Evolutionary conservation across 2,113 vertebrate species (phyloP).

Genomic region (Brienomyrus longianalis): DNA sequence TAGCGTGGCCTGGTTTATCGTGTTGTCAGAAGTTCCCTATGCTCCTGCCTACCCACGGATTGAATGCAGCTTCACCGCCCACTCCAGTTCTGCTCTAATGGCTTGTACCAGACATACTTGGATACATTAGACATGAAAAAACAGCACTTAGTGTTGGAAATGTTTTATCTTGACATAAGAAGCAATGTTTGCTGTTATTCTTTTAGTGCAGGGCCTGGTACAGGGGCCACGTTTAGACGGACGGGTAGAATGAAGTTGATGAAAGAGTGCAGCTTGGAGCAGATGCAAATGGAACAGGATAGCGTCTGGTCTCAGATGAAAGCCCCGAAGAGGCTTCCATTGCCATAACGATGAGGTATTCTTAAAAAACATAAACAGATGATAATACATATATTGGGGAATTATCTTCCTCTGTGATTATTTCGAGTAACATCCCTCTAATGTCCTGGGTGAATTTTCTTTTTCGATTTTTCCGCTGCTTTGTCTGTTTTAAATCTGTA

Average conservation of each 20-base stretch:
- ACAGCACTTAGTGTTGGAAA: slow-evolving; percentile 15
- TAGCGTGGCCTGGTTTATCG: neutral
- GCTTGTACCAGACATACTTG: slow-evolving; percentile 12
- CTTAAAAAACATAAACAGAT: slow-evolving; percentile 38
- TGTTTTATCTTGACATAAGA: slow-evolving; percentile 24
- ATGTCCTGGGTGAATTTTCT: neutral
- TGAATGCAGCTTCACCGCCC: slow-evolving; percentile 4
- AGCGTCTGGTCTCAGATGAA: slow-evolving; percentile 37
- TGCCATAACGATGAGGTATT: slow-evolving; percentile 39
- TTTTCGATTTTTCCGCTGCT: neutral
- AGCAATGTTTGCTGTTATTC: slow-evolving; percentile 25
- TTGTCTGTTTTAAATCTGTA: slow-evolving; percentile 10
- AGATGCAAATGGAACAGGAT: slow-evolving; percentile 33
- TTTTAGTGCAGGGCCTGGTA: neutral
- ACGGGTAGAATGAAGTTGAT: slow-evolving; percentile 41
- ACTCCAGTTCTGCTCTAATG: slow-evolving; percentile 8
- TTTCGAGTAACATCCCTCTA: slow-evolving; percentile 22
- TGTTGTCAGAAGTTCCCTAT: slow-evolving; percentile 5
- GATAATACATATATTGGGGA: slow-evolving; percentile 36
- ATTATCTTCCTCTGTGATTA: slow-evolving; percentile 27
- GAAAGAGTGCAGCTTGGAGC: slow-evolving; percentile 32
- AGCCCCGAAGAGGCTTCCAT: slow-evolving; percentile 19
- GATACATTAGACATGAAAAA: slow-evolving; percentile 23
- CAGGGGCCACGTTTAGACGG: slow-evolving; percentile 16
- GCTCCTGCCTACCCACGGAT: slow-evolving; percentile 4